A percentile compares a stretch with the other conserved stretches of the same genome.
Evolutionary conservation across 2,113 vertebrate species (phyloP).

Genomic region (Heloderma charlesbogerti): DNA sequence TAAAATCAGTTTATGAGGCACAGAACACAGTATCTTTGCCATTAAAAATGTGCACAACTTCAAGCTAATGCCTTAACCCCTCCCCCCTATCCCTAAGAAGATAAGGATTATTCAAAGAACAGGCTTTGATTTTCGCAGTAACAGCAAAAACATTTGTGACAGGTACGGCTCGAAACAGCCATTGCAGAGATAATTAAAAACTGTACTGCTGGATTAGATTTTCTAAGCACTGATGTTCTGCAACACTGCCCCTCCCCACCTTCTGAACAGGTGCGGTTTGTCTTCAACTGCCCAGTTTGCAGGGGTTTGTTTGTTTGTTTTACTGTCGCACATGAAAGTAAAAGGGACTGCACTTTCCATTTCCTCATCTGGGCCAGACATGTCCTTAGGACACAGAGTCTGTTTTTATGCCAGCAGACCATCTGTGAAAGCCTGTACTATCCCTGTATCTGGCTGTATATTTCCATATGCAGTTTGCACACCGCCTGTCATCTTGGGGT

Average conservation of each 20-base stretch:
- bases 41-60: slow-evolving; percentile 38
- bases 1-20: slow-evolving; percentile 47
- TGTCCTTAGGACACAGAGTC: accelerated
- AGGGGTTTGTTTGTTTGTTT: background rate
- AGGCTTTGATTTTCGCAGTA: slow-evolving; percentile 43
- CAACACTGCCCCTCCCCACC: background rate
- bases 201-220: slow-evolving; percentile 5
- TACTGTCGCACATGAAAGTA: accelerated
- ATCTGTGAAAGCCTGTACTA: background rate
- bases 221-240: background rate
- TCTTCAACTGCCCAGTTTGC: background rate
- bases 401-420: background rate
- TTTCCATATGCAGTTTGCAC: background rate
- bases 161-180: background rate
- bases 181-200: slow-evolving; percentile 16
- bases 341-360: background rate
- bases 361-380: background rate
- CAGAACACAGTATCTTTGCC: slow-evolving; percentile 6
- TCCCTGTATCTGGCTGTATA: background rate
- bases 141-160: slow-evolving; percentile 21
- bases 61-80: slow-evolving; percentile 6
- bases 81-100: background rate
- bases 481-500: background rate
- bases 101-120: slow-evolving; percentile 12
- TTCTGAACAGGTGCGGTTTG: background rate